phyloP scores from a whole-genome alignment of 2,113 vertebrate genomes.

The Pterophyllum scalare region DNA sequence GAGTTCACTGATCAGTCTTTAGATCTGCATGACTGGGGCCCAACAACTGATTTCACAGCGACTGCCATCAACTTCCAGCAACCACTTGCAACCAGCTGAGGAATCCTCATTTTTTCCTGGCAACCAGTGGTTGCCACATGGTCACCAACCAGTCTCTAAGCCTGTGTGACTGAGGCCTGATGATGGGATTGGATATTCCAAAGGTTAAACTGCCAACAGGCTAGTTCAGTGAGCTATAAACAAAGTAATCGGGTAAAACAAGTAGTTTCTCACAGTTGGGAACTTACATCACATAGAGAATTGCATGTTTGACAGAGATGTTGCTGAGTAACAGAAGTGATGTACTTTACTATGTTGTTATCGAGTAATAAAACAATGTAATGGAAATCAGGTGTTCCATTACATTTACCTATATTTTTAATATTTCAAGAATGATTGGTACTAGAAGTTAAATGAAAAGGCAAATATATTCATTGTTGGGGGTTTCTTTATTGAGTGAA shows the following conservation, averaged over 20 bases:
- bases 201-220: not conserved
- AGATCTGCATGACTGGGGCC: not conserved
- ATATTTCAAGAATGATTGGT: no score
- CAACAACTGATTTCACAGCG: not conserved
- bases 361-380: not conserved
- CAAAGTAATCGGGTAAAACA: not conserved
- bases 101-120: not conserved
- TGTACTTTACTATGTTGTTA: not conserved
- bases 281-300: not conserved
- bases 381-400: not conserved
- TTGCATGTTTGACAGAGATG: not conserved
- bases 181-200: not conserved
- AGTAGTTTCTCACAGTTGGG: not conserved
- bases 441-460: no score
- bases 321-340: not conserved
- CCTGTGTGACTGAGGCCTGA: not conserved
- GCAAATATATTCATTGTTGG: no score
- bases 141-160: not conserved
- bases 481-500: not conserved
- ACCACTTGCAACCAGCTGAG: not conserved
- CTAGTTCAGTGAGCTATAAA: not conserved
- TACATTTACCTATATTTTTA: no score
- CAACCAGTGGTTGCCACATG: not conserved
- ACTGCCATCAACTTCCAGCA: not conserved
- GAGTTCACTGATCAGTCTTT: no score